Base-by-base conservation (phyloP, 2,113 vertebrate genomes). In the Lanius ludovicianus region DNA sequence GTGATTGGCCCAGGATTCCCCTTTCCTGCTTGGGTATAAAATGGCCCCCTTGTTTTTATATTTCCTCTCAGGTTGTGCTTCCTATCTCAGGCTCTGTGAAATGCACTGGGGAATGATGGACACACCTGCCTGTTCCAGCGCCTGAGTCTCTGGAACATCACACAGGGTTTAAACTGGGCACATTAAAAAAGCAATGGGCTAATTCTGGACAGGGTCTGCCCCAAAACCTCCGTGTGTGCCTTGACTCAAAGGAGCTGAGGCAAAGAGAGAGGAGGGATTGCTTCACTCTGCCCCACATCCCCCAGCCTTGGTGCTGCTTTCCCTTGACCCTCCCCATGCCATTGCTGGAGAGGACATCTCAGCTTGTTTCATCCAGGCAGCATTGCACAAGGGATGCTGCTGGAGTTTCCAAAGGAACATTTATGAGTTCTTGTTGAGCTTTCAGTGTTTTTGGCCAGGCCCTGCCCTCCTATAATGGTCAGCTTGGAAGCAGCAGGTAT, bases 101-200 rank as follows among this genome's bases (percentile, higher is more conserved):
- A 67, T 10, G 19, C 18, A 1, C 21, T 24, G n/a, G 31, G 49
- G 4, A 28, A 7, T 6, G 23, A 14, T 16, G 22, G 21, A 52
- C 2, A 1, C 0, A 0, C 16, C 55, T 39, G 46, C 44, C 23
- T 15, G 6, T 7, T 23, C 8, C 59, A 60, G 30, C 41, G 10
- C 23, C 28, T 5, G 7, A 1, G 0, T 13, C 35, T 67, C 68
- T 89, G 60, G 46, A 78, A 16, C 7, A 4, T 9, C 16, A 1
- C 1, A 0, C 1, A 7, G 42, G 18, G 4, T 31, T 89, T 62
- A 39, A 93, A 56, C 18, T 6, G 28, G 8, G 33, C 18, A 27
- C 0, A 2, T 2, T 49, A 25, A 17, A 21, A 44, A 69, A 65
- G 7, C 1, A 0, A 47, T 5, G 27, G 11, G 27, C 7, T 44